Base-by-base conservation (phyloP, 2,888 invertebrate species). In the Liodrosophila aerea region DNA sequence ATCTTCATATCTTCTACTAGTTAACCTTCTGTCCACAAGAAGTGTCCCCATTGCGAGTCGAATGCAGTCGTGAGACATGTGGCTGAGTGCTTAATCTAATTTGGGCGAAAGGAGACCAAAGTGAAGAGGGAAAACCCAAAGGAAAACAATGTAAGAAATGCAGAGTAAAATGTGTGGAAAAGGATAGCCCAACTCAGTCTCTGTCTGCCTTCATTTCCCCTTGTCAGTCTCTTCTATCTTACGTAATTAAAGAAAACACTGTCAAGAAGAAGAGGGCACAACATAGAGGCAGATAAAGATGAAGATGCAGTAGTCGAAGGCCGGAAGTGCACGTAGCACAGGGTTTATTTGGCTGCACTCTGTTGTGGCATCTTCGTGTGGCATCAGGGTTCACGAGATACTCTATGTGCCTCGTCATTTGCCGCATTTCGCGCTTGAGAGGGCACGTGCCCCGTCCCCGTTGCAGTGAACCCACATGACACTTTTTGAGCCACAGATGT, bases 61-160 rank as follows among this genome's bases (percentile, higher is more conserved):
- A 51, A 52, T 59, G 54, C 31, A 50, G 13, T 1, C 16, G 30
- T n/a, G 56, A 73, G 78, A 73, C 81, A 81, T 81, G 84, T 85
- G 81, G 73, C 63, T 85, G 81, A 85, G 76, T 80, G 50, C 85
- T 85, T 83, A 83, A 81, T 81, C 85, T 76, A 81, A 80, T 83
- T 85, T 82, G 62, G 60, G 62, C 53, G 64, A 61, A 60, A 65
- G 63, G 56, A 70, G 62, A 73, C 62, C 64, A 70, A 73, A 59
- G 50, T 18, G 53, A 52, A 7, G 49, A 31, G 31, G n/a, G n/a
- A n/a, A n/a, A n/a, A n/a, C n/a, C n/a, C n/a, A 18, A 22, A 61
- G 37, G 33, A 62, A 64, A 54, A 43, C 34, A 47, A 59, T 45
- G 44, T n/a, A 12, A 54, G 37, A 58, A 74, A 64, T 71, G 62